A percentile compares a stretch with the other conserved stretches of the same genome.
phyloP scores from a whole-genome alignment of 30 jellyfish, hydroid and myxozoan species.

The Turritopsis dohrnii region DNA sequence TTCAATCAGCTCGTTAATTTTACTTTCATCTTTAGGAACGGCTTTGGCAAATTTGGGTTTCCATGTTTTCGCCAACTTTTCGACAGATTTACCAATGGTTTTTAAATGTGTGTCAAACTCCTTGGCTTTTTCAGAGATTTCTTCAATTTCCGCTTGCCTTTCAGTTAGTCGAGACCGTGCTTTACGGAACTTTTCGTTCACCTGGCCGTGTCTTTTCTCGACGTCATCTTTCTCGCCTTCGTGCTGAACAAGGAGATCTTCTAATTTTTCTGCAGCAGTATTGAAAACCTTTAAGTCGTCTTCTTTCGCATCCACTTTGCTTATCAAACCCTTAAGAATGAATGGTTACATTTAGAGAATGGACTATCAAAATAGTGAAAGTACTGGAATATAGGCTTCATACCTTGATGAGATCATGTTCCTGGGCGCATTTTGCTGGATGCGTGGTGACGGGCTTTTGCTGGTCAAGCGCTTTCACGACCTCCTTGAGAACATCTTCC shows the following conservation, averaged over 20 bases:
- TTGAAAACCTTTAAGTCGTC: slow-evolving; percentile 61
- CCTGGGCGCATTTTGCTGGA: slow-evolving; percentile 68
- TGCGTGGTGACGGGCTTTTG: slow-evolving; percentile 50
- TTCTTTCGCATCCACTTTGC: slow-evolving; percentile 56
- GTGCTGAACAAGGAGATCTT: slow-evolving; percentile 48
- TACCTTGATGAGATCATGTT: slow-evolving; percentile 50
- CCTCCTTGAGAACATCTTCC: slow-evolving; percentile 55
- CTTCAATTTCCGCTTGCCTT: slow-evolving; percentile 65
- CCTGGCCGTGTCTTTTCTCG: slow-evolving; percentile 22
- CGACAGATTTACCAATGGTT: slow-evolving; percentile 44
- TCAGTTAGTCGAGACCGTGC: slow-evolving; percentile 57
- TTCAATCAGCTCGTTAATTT: slow-evolving; percentile 43
- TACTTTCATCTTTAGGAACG: slow-evolving; percentile 45
- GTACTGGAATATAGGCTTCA: neutral
- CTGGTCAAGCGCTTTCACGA: slow-evolving; percentile 37
- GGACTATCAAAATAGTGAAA: neutral
- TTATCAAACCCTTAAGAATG: slow-evolving; percentile 35
- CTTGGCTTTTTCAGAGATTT: slow-evolving; percentile 52
- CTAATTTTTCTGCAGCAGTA: slow-evolving; percentile 53
- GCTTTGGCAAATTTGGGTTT: slow-evolving; percentile 62
- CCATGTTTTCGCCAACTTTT: slow-evolving; percentile 37
- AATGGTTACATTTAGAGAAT: neutral
- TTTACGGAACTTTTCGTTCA: slow-evolving; percentile 50
- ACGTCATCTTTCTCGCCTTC: slow-evolving; percentile 72
- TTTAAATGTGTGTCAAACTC: slow-evolving; percentile 46